Evolutionary conservation across 1,140 invertebrate species (phyloP).

Genomic region (Potamilus streckersoni): DNA sequence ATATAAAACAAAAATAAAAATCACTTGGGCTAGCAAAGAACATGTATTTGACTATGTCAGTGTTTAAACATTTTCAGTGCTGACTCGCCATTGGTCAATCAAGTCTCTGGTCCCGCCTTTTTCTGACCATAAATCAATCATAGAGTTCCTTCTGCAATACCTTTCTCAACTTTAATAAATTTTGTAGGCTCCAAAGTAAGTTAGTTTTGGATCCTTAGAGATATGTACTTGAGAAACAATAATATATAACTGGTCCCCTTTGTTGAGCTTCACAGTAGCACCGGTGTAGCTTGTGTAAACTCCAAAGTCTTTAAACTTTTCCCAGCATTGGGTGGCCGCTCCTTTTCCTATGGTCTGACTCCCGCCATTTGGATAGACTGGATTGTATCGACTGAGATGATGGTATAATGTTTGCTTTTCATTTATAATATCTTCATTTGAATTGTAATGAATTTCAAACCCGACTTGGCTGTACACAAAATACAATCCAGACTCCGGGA

Average conservation of each 20-base stretch:
- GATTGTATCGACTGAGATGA: slow-evolving; percentile 15
- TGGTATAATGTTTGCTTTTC: slow-evolving; percentile 14
- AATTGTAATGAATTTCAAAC: slow-evolving; percentile 16
- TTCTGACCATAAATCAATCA: too few relatives aligned
- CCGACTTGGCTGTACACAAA: slow-evolving; percentile 27
- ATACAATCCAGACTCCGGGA: slow-evolving; percentile 21
- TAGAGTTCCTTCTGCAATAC: too few relatives aligned
- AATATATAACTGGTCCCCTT: slow-evolving; percentile 19
- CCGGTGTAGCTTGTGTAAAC: slow-evolving; percentile 20
- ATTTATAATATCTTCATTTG: not conserved
- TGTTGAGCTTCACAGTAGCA: slow-evolving; percentile 12
- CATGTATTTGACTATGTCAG: too few relatives aligned
- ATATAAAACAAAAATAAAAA: too few relatives aligned
- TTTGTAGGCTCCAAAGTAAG: slow-evolving; percentile 13
- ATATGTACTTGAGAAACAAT: slow-evolving; percentile 13
- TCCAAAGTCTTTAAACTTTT: slow-evolving; percentile 20
- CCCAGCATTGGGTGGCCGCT: slow-evolving; percentile 26
- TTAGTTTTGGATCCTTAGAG: not conserved
- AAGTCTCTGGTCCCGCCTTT: too few relatives aligned
- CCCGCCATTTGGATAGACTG: slow-evolving; percentile 21
- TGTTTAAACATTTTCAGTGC: too few relatives aligned
- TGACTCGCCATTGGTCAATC: too few relatives aligned
- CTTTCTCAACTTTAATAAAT: too few relatives aligned
- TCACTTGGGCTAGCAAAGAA: too few relatives aligned
- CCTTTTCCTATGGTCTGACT: slow-evolving; percentile 11